These are phyloP conservation scores for Tenthredo distinguenda DNA, from an alignment of 2,888 invertebrate species.

Conservation along the genomic window DNA sequence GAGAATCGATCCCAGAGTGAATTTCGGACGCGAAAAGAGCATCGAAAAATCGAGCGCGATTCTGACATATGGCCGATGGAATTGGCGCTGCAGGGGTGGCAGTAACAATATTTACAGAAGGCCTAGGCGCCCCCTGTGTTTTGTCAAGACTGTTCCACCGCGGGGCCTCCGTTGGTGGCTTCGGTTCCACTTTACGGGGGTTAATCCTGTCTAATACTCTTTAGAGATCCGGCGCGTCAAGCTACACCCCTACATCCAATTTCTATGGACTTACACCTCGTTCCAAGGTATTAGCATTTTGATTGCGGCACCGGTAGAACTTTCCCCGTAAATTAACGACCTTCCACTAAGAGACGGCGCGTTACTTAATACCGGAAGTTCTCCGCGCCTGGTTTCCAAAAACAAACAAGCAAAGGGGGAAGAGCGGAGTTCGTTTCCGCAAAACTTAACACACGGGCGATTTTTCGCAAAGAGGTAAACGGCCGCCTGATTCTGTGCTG, in stretches of 20 bases:
- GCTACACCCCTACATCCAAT: conserved; percentile 70
- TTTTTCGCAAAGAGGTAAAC: neutral
- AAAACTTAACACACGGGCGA: neutral
- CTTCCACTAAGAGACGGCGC: neutral
- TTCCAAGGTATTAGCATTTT: conserved; percentile 74
- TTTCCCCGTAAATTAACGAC: conserved; percentile 56
- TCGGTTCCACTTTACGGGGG: conserved; percentile 73
- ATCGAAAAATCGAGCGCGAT: conserved; percentile 59
- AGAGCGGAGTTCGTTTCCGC: neutral
- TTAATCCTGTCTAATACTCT: conserved; percentile 76
- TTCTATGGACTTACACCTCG: conserved; percentile 75
- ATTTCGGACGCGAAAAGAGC: conserved; percentile 51
- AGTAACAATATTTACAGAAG: conserved; percentile 78
- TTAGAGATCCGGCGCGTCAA: conserved; percentile 66
- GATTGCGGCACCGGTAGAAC: conserved; percentile 67
- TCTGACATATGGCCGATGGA: conserved; percentile 75
- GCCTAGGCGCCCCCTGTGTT: conserved; percentile 71
- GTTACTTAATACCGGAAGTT: neutral
- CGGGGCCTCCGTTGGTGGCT: conserved; percentile 65
- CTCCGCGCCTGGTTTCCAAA: neutral
- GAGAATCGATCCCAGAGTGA: neutral
- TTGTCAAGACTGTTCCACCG: conserved; percentile 75
- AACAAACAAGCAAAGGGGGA: neutral
- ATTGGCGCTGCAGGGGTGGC: conserved; percentile 71
- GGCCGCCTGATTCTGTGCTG: neutral